These are phyloP conservation scores for Plotosus lineatus DNA, from an alignment of 2,113 vertebrate genomes.

Conservation along the genomic window DNA sequence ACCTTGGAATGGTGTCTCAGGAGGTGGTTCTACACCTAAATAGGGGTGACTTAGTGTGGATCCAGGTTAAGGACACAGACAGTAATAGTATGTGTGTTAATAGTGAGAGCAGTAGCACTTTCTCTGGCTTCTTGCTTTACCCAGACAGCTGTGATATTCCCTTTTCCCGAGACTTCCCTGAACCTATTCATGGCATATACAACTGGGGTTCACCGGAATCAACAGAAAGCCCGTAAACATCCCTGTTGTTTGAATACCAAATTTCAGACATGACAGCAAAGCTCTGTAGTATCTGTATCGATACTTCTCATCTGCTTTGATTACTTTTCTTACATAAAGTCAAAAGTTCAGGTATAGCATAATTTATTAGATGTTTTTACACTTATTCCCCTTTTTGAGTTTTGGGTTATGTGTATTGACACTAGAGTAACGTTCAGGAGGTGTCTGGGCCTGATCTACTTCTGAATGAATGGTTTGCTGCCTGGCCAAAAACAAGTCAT, in stretches of 20 bases:
- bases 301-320: constrained; percentile 2
- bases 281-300: neutral
- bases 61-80: constrained; percentile 62
- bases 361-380: neutral
- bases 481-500: no score
- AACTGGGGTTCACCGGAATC: constrained; percentile 33
- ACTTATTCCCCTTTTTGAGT: neutral
- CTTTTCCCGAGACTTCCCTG: constrained; percentile 23
- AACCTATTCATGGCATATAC: neutral
- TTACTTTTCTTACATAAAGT: neutral
- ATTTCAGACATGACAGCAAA: constrained; percentile 18
- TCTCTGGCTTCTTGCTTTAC: constrained; percentile 67
- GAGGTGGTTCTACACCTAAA: constrained; percentile 60
- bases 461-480: neutral
- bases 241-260: neutral
- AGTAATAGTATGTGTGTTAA: constrained; percentile 64
- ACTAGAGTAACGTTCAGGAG: neutral
- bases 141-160: constrained; percentile 64
- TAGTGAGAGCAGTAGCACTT: constrained; percentile 62
- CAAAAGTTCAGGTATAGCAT: neutral
- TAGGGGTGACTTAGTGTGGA: constrained; percentile 62
- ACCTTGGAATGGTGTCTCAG: constrained; percentile 54
- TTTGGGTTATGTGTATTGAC: neutral
- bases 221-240: neutral
- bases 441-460: neutral